Evolutionary conservation across 1,140 invertebrate genomes (phyloP).

Genomic region (Cheumatopsyche charites): DNA sequence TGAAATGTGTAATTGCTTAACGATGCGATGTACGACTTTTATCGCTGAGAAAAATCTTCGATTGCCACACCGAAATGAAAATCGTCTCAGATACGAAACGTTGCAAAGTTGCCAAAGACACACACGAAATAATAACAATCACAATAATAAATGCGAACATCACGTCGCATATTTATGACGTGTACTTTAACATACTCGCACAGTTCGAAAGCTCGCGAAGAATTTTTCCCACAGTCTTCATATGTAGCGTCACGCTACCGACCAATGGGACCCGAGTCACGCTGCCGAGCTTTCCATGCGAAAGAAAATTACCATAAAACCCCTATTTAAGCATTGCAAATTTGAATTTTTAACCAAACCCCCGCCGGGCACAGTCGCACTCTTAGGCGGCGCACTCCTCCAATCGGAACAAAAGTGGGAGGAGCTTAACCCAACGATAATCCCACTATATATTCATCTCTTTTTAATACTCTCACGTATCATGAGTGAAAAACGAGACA

Average conservation of each 20-base stretch:
- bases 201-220: conserved; percentile 19
- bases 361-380: conserved; percentile 13
- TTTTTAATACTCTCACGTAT: too few species aligned
- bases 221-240: conserved; percentile 45
- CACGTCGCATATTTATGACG: not conserved
- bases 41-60: too few species aligned
- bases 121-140: conserved; percentile 11
- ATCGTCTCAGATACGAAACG: not conserved
- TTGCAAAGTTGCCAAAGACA: not conserved
- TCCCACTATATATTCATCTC: too few species aligned
- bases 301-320: conserved; percentile 48
- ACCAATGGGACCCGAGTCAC: conserved; percentile 45
- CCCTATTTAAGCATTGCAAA: conserved; percentile 46
- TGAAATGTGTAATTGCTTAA: too few species aligned
- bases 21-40: too few species aligned
- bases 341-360: conserved; percentile 45
- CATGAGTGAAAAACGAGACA: too few species aligned
- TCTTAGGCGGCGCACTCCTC: not conserved
- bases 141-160: conserved; percentile 4
- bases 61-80: too few species aligned
- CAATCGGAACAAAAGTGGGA: conserved; percentile 6
- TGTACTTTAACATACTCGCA: not conserved
- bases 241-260: conserved; percentile 32
- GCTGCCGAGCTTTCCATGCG: conserved; percentile 40
- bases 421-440: not conserved